These are phyloP conservation scores for Brachionus sp. DNA, from an alignment of 1,140 invertebrate species.

Conservation along the genomic window DNA sequence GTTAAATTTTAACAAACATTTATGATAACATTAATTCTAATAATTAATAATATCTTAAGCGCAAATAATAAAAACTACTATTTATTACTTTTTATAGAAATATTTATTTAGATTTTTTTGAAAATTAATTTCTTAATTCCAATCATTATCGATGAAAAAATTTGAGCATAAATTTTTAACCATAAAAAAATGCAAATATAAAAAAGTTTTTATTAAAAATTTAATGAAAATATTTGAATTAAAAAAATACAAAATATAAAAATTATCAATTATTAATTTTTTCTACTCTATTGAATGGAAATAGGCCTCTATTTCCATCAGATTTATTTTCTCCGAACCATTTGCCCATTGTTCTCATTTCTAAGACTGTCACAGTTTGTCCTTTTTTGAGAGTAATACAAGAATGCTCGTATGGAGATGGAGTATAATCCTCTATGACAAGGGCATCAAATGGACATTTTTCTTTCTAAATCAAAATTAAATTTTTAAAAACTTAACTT, in stretches of 20 bases:
- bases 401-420: slow-evolving; percentile 36
- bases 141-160: no score
- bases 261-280: not conserved
- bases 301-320: slow-evolving; percentile 26
- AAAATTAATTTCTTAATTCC: no score
- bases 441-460: slow-evolving; percentile 31
- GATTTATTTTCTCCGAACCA: slow-evolving; percentile 17
- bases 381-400: slow-evolving; percentile 27
- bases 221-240: not conserved
- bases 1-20: no score
- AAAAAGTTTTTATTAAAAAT: no score
- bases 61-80: no score
- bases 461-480: slow-evolving; percentile 4
- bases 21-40: no score
- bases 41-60: no score
- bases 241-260: not conserved
- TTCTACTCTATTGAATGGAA: slow-evolving; percentile 45
- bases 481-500: not conserved
- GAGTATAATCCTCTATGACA: slow-evolving; percentile 41
- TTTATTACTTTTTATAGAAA: no score
- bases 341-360: slow-evolving; percentile 44
- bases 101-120: no score
- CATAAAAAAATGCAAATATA: no score
- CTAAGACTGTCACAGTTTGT: slow-evolving; percentile 25
- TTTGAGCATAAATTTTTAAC: no score